Conservation (phyloP, 2,888 invertebrate species). For the Parochlus steinenii region DNA sequence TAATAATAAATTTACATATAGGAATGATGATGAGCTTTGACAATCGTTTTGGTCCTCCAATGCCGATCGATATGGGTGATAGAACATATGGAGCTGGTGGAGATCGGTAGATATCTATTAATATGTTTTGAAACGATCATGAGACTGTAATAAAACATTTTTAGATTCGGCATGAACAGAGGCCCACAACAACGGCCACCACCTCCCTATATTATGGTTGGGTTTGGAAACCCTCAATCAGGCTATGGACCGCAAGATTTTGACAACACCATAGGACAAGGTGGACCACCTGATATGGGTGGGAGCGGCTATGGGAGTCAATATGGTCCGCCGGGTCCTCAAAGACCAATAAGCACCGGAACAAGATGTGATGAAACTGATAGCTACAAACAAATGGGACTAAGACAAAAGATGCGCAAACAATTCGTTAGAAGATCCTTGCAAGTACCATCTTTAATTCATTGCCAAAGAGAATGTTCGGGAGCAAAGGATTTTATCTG, state of each 20-base stretch:
- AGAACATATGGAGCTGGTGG: conserved; percentile 23
- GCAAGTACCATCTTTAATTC: conserved; percentile 53
- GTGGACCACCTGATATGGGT: conserved; percentile 13
- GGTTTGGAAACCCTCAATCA: conserved; percentile 4
- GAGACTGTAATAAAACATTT: conserved; percentile 22
- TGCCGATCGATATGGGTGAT: conserved; percentile 21
- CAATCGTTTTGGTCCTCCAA: no score
- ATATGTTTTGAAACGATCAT: conserved; percentile 20
- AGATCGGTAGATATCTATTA: conserved; percentile 18
- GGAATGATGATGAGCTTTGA: no score
- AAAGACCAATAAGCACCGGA: conserved; percentile 12
- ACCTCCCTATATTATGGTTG: conserved; percentile 19
- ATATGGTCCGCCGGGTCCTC: conserved; percentile 11
- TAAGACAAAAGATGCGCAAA: conserved; percentile 59
- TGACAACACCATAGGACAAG: conserved; percentile 6
- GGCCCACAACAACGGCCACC: conserved; percentile 28
- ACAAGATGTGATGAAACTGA: conserved; percentile 62
- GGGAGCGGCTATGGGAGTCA: conserved; percentile 17
- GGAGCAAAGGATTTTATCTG: conserved; percentile 71
- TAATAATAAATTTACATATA: no score
- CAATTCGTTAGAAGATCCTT: conserved; percentile 59
- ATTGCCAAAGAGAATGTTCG: conserved; percentile 72
- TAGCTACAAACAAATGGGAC: conserved; percentile 66
- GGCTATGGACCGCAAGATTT: conserved; percentile 3
- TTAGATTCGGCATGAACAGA: conserved; percentile 20